Evolutionary conservation across 1,140 invertebrate genomes (phyloP).

Genomic region (Heterodera schachtii): DNA sequence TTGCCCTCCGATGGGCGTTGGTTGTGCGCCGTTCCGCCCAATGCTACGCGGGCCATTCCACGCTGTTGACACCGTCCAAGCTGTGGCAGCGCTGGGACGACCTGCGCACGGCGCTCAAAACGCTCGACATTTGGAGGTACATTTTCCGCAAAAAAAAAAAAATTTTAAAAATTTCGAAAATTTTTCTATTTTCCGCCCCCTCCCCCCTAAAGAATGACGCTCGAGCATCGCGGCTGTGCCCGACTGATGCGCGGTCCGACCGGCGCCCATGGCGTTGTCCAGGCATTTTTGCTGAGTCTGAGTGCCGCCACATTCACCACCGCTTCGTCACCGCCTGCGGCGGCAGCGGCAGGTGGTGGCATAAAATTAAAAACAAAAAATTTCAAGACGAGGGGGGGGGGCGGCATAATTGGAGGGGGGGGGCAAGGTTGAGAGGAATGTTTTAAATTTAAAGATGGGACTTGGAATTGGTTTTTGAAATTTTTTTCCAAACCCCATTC

Average conservation of each 20-base stretch:
- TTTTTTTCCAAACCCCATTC: no score
- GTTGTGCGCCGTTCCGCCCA: slow-evolving; percentile 31
- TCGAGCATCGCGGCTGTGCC: slow-evolving; percentile 57
- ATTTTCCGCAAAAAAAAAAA: no score
- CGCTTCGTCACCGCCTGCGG: neutral
- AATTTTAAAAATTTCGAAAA: slow-evolving; percentile 4
- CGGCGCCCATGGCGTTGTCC: slow-evolving; percentile 54
- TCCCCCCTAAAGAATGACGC: slow-evolving; percentile 32
- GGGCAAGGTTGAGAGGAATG: no score
- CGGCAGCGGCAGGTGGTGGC: slow-evolving; percentile 18
- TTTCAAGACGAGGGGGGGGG: no score
- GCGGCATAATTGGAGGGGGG: no score
- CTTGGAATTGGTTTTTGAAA: no score
- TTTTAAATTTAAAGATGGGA: no score
- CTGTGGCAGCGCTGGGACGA: slow-evolving; percentile 55
- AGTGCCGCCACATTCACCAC: slow-evolving; percentile 54
- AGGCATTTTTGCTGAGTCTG: slow-evolving; percentile 58
- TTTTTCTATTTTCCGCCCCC: no score
- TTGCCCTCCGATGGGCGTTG: neutral
- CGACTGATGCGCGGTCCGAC: slow-evolving; percentile 39
- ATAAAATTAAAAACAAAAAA: slow-evolving; percentile 42
- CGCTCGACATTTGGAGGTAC: slow-evolving; percentile 48
- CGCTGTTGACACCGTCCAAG: slow-evolving; percentile 54
- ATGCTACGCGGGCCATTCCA: slow-evolving; percentile 60
- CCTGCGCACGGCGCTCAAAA: slow-evolving; percentile 47